Conservation (phyloP, 2,797 vertebrate genomes). For the Lagodon rhomboides region DNA sequence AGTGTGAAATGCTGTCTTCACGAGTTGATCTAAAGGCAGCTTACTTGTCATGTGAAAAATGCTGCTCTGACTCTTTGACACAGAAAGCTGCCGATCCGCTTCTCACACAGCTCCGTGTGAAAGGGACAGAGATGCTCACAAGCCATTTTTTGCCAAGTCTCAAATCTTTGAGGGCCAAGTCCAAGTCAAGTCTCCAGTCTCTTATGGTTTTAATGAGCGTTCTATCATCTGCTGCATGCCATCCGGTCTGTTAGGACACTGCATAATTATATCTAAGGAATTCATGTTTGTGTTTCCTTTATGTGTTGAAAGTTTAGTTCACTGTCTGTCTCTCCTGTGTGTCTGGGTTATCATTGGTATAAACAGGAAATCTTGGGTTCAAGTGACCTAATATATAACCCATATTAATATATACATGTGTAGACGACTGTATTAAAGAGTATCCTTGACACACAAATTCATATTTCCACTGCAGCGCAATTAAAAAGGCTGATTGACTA, state of each 20-base stretch:
- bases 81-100: constrained; percentile 44
- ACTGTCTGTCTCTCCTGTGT: neutral
- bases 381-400: neutral
- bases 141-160: too few relatives aligned
- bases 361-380: neutral
- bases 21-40: constrained; percentile 26
- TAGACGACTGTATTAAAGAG: neutral
- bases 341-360: neutral
- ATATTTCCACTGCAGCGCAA: constrained; percentile 28
- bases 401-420: neutral
- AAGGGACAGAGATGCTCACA: constrained; percentile 6
- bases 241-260: too few relatives aligned
- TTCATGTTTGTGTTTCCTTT: neutral
- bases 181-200: too few relatives aligned
- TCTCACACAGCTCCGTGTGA: neutral
- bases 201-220: too few relatives aligned
- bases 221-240: too few relatives aligned
- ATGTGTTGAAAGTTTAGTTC: neutral
- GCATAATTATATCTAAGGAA: too few relatives aligned
- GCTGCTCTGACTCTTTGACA: constrained; percentile 48
- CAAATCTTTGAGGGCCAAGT: too few relatives aligned
- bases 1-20: constrained; percentile 4
- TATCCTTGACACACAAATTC: constrained; percentile 5
- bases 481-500: constrained; percentile 51
- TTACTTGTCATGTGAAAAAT: constrained; percentile 39